phyloP scores from a whole-genome alignment of 2,797 vertebrate genomes.

The Melopsittacus undulatus region DNA sequence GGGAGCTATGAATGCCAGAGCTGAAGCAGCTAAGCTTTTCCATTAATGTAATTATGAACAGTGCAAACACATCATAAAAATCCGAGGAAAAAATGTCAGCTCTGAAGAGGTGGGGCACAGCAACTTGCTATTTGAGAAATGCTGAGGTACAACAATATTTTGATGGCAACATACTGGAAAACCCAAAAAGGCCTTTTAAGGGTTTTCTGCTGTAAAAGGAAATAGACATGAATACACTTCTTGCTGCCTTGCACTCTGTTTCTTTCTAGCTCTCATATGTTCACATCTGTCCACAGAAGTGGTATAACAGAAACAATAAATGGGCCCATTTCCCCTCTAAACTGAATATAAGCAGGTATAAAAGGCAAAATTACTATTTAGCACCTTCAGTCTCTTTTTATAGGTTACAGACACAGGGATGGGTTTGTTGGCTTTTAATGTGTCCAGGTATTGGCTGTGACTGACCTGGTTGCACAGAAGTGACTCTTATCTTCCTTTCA shows the following conservation, averaged over 20 bases:
- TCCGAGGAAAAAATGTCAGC: neutral
- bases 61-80: neutral
- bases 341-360: neutral
- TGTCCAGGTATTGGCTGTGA: neutral
- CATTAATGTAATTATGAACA: neutral
- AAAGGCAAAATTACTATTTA: neutral
- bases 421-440: neutral
- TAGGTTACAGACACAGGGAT: neutral
- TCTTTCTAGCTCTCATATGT: neutral
- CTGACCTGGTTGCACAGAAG: neutral
- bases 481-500: neutral
- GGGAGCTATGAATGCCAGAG: neutral
- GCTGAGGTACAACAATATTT: neutral
- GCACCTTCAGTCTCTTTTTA: neutral
- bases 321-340: neutral
- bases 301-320: neutral
- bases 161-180: neutral
- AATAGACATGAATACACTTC: rapidly evolving
- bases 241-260: neutral
- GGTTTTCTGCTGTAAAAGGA: neutral
- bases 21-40: neutral
- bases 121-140: neutral
- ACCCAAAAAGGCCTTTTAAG: neutral
- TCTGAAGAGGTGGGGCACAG: neutral
- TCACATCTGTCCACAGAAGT: neutral